Evolutionary conservation across 2,113 vertebrate species (phyloP).

Genomic region (Lota lota): DNA sequence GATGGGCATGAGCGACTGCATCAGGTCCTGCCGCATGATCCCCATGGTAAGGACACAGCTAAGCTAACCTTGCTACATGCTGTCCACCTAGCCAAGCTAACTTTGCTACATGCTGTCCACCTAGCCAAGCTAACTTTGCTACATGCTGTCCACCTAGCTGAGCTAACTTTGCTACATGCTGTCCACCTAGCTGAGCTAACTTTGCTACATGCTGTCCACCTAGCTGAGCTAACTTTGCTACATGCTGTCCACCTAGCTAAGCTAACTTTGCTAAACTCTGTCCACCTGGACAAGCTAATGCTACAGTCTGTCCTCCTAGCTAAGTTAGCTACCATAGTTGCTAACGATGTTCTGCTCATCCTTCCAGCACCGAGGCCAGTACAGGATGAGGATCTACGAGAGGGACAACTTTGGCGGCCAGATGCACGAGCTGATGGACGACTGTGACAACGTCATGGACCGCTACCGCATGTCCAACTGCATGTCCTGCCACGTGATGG

Average conservation of each 20-base stretch:
- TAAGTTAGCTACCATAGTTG: not conserved
- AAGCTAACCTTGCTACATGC: not conserved
- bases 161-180: no score
- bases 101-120: no score
- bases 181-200: not conserved
- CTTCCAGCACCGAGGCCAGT: conserved; percentile 32
- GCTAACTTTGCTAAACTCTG: not conserved
- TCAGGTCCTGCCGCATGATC: not conserved
- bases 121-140: no score
- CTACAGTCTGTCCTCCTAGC: not conserved
- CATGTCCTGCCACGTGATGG: conserved; percentile 55
- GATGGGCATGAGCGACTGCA: conserved; percentile 4
- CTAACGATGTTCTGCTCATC: not conserved
- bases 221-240: not conserved
- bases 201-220: not conserved
- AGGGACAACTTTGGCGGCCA: conserved; percentile 54
- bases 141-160: no score
- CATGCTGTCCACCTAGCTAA: no score
- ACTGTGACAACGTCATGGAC: conserved; percentile 45
- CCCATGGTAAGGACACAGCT: not conserved
- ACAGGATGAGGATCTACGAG: conserved; percentile 54
- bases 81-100: not conserved
- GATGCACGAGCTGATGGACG: conserved; percentile 50
- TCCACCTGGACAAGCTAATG: not conserved
- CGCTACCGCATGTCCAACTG: conserved; percentile 48